These are phyloP conservation scores for Liasis olivaceus DNA, from an alignment of 2,797 vertebrate species.

Conservation along the genomic window DNA sequence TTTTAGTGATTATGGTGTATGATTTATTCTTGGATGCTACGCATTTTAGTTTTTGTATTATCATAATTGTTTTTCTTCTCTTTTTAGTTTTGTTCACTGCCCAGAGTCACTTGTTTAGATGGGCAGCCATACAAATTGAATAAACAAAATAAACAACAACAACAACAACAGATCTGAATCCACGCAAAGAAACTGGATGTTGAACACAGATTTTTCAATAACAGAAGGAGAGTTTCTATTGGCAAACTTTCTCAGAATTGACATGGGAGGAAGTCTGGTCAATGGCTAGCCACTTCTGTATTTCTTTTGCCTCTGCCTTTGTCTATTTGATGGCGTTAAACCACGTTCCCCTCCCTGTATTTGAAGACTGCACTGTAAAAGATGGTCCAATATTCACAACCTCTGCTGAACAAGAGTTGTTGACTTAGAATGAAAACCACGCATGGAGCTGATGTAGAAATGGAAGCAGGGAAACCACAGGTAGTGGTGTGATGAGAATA, in stretches of 20 bases:
- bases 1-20: too few relatives aligned
- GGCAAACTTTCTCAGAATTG: not conserved
- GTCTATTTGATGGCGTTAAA: not conserved
- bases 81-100: too few relatives aligned
- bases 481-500: not conserved
- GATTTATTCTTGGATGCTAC: too few relatives aligned
- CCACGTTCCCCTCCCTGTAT: not conserved
- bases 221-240: not conserved
- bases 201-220: not conserved
- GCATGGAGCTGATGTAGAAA: not conserved
- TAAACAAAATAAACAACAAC: too few relatives aligned
- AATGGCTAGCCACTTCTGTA: too few relatives aligned
- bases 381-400: not conserved
- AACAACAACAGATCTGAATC: not conserved
- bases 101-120: too few relatives aligned
- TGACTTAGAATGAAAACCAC: conserved; percentile 6
- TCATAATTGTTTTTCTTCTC: too few relatives aligned
- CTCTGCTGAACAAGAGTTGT: not conserved
- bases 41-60: too few relatives aligned
- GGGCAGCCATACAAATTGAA: too few relatives aligned
- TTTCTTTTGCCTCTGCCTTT: not conserved
- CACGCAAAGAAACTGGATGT: not conserved
- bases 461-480: not conserved
- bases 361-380: not conserved
- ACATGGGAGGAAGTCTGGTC: not conserved